Base-by-base conservation (phyloP, 2,113 vertebrate species). In the Solenodon paradoxus region DNA sequence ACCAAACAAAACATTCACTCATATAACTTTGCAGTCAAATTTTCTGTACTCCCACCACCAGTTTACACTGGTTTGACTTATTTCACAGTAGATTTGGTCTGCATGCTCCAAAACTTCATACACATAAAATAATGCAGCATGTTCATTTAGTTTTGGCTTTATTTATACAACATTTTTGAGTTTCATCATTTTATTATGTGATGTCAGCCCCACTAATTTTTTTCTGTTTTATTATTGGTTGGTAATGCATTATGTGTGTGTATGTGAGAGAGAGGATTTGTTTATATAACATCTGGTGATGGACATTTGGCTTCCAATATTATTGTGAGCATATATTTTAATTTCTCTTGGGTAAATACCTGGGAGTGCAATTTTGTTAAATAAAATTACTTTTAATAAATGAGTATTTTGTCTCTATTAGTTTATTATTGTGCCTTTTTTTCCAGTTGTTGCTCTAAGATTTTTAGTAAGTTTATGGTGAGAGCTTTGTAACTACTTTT, bases 201-300 rank as follows among this genome's bases (percentile, higher is more conserved):
- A n/a, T n/a, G 9, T 68, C 6, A 79, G 5, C 24, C 61, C 45
- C 51, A 88, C 47, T 66, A 82, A 3, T 59, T 49, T 87, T 12
- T 45, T 83, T 22, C 22, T 32, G 17, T 89, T 95, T 61, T 75
- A 79, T 59, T 78, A 15, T n/a, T 88, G 26, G 8, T 55, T 68
- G 30, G 30, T 61, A 47, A 79, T 38, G 7, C 12, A 87, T n/a
- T 92, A 9, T 68, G 75, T 61, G 79, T 3, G 66, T 35, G n/a
- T 77, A 68, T 42, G n/a, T n/a, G n/a, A n/a, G n/a, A n/a, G n/a
- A n/a, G 78, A 89, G 28, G 12, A 78, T 53, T 53, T 97, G 28
- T 80, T 95, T 63, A 57, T 81, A 96, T 51, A 90, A 91, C 69
- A 71, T 85, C 11, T 93, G 13, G 88, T 88, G 40, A 88, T 64